phyloP scores from a whole-genome alignment of 2,797 vertebrate genomes.

The Agapornis canus region DNA sequence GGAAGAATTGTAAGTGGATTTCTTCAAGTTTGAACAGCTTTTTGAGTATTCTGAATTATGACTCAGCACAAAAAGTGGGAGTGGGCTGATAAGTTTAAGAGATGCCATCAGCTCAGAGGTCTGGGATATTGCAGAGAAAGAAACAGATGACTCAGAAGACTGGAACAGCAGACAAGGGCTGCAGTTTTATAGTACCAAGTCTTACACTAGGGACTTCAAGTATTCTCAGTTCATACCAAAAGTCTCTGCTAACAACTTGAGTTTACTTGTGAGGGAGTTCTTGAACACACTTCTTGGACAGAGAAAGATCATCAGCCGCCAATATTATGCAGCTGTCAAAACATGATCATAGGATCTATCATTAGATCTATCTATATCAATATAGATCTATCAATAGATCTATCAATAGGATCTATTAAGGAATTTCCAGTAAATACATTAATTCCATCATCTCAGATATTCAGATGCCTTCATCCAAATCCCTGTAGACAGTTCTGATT shows the following conservation, averaged over 20 bases:
- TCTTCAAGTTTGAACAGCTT: slow-evolving; percentile 6
- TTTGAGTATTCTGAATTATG: slow-evolving; percentile 39
- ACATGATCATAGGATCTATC: background rate
- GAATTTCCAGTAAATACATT: background rate
- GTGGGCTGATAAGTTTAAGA: slow-evolving; percentile 25
- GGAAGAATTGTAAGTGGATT: background rate
- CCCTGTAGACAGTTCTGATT: background rate
- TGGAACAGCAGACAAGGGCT: background rate
- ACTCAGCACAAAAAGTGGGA: slow-evolving; percentile 46
- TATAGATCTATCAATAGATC: no score
- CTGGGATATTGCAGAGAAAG: background rate
- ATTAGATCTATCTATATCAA: no score
- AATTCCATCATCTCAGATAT: background rate
- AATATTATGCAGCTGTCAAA: background rate
- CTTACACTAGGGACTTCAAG: background rate
- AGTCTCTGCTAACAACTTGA: background rate
- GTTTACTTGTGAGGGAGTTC: background rate
- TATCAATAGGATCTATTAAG: no score
- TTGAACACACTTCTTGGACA: background rate
- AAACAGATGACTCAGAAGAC: slow-evolving; percentile 17
- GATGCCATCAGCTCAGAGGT: background rate
- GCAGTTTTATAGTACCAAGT: background rate
- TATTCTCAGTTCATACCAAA: background rate
- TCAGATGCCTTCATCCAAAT: background rate
- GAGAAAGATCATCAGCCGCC: background rate